phyloP scores from a whole-genome alignment of 2,888 invertebrate species.

The Rhabditoides inermis region DNA sequence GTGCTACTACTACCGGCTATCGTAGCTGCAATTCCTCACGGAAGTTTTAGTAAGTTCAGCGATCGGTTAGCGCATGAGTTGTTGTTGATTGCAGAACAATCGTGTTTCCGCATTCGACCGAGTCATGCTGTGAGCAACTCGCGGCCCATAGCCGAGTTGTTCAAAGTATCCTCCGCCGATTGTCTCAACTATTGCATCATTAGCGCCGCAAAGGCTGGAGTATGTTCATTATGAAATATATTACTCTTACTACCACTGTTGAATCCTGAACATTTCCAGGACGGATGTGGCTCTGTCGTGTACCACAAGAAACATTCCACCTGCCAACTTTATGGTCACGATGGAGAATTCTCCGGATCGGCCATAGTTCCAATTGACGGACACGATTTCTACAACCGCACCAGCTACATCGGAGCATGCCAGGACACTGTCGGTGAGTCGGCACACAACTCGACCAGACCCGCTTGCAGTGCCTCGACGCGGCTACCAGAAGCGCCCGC shows the following conservation, averaged over 20 bases:
- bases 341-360: conserved; percentile 16
- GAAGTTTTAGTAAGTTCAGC: too few species aligned
- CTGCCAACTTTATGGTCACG: conserved; percentile 36
- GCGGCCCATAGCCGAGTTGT: conserved; percentile 38
- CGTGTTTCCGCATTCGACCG: conserved; percentile 20
- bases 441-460: too few species aligned
- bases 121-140: conserved; percentile 32
- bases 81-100: conserved; percentile 16
- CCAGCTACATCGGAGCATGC: conserved; percentile 22
- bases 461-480: conserved; percentile 7
- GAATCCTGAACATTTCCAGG: conserved; percentile 14
- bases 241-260: background rate
- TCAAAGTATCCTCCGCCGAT: conserved; percentile 33
- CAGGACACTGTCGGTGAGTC: conserved; percentile 10
- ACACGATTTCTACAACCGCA: conserved; percentile 27
- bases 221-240: conserved; percentile 7
- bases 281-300: conserved; percentile 39
- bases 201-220: conserved; percentile 29
- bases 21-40: too few species aligned
- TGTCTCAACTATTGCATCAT: conserved; percentile 41
- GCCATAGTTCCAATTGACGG: conserved; percentile 20
- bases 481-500: conserved; percentile 19
- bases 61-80: too few species aligned
- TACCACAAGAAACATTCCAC: conserved; percentile 42
- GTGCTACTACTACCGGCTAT: too few species aligned